phyloP scores from a whole-genome alignment of 2,797 vertebrate species.

The Semaprochilodus insignis region DNA sequence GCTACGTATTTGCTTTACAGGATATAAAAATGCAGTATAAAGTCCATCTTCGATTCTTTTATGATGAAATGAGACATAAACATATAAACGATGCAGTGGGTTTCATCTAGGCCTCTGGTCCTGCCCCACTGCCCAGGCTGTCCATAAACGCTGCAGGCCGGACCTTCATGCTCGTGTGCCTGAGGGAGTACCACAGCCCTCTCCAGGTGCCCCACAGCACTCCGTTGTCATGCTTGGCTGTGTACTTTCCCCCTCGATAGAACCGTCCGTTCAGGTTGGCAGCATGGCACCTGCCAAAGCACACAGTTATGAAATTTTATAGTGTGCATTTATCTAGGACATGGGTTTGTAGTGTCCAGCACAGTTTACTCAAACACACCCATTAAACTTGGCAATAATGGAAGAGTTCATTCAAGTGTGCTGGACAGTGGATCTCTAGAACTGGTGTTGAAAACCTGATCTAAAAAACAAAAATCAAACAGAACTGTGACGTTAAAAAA shows the following conservation, averaged over 20 bases:
- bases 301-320: background rate
- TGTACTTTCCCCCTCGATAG: slow-evolving; percentile 84
- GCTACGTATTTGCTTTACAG: background rate
- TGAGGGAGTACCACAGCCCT: slow-evolving; percentile 90
- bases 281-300: slow-evolving; percentile 82
- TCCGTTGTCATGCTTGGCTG: slow-evolving; percentile 80
- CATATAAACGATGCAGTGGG: background rate
- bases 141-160: slow-evolving; percentile 82
- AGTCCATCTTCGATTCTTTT: background rate
- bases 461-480: no score
- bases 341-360: no score
- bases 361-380: no score
- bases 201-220: slow-evolving; percentile 89
- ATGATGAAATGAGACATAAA: background rate
- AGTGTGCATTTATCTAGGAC: no score
- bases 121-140: slow-evolving; percentile 80
- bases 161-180: slow-evolving; percentile 89
- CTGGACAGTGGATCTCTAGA: no score
- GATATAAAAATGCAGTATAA: background rate
- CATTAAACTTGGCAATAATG: no score
- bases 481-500: no score
- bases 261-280: slow-evolving; percentile 89
- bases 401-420: no score
- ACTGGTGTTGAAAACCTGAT: no score
- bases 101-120: slow-evolving; percentile 66